Percentiles rank a stretch among this genome's conserved stretches.
These are phyloP conservation scores for Calameuta filiformis DNA, from an alignment of 2,888 invertebrate genomes.

Conservation along the genomic window DNA sequence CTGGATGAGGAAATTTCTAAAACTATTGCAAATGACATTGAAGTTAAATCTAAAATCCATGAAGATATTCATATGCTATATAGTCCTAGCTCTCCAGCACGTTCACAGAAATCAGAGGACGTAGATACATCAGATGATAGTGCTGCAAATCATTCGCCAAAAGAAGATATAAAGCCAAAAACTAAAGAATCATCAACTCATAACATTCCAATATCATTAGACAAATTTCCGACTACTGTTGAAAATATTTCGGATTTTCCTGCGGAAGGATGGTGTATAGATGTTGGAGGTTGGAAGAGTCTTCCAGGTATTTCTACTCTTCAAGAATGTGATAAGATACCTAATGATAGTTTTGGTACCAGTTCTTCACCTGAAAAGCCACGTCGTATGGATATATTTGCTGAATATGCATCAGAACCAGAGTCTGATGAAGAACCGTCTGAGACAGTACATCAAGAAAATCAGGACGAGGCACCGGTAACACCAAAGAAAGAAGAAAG, in stretches of 20 bases:
- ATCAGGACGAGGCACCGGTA: constrained; percentile 6
- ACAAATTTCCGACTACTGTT: constrained; percentile 9
- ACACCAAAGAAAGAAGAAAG: constrained; percentile 25
- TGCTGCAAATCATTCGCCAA: neutral
- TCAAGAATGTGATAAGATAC: neutral
- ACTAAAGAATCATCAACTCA: constrained; percentile 12
- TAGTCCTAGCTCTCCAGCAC: constrained; percentile 57
- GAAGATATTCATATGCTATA: constrained; percentile 44
- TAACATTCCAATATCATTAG: constrained; percentile 16
- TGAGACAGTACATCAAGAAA: constrained; percentile 17
- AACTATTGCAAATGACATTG: constrained; percentile 21
- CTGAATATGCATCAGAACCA: constrained; percentile 30
- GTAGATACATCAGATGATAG: constrained; percentile 16
- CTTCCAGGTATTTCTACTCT: neutral
- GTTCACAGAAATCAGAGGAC: constrained; percentile 52
- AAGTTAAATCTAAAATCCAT: constrained; percentile 25
- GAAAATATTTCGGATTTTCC: neutral
- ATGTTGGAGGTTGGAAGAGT: neutral
- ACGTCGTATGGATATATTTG: constrained; percentile 47
- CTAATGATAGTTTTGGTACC: neutral
- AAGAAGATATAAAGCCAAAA: neutral
- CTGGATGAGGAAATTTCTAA: neutral
- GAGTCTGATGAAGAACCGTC: constrained; percentile 22
- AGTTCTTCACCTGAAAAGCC: neutral
- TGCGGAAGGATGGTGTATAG: neutral